Evolutionary conservation across 2,888 invertebrate genomes (phyloP), one percentile per base, ranked within the genome.

Genomic region (Scrobipalpa costella): DNA sequence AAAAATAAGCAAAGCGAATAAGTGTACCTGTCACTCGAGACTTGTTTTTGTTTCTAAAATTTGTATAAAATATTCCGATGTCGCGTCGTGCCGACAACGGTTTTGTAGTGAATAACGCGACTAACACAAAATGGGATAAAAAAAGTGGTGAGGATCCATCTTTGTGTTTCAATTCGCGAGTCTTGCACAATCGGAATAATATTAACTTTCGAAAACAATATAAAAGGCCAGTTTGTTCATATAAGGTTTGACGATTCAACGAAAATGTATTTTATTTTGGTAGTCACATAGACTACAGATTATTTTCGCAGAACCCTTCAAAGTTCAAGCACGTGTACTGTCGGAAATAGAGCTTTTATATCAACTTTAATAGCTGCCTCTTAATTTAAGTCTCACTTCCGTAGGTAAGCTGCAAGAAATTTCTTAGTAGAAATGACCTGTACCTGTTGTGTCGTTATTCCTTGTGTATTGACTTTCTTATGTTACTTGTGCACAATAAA

Each of bases 1-100:
- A 84, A 90, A 90, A 90, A 88, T 85, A 85, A 90, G 81, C 85
- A 89, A 80, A 81, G 84, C 80, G 81, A 90, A 87, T 84, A 84
- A 84, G 84, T 91, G 90, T 91, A 89, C 85, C 90, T 90, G 90
- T 91, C 90, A 90, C 87, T 85, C 84, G 77, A 74, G 73, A 80
- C 84, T 85, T 88, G 88, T 88, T 91, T 85, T 90, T 90, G 83
- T 90, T 87, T 88, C 88, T 87, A 86, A 89, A 89, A 90, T 90
- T 90, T 90, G 90, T 90, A 90, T 90, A 90, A 91, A 88, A 89
- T 90, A 91, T 91, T 89, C 90, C 76, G 83, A 80, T 78, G 77
- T 77, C 78, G 79, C 80, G 81, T 79, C 85, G 84, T 77, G 77
- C 84, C 81, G 83, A 81, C 85, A 83, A 79, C 83, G 79, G 79